Evolutionary conservation across 2,113 vertebrate genomes (phyloP), one percentile per base, ranked within the genome.

Genomic region (Cinclus mexicanus): DNA sequence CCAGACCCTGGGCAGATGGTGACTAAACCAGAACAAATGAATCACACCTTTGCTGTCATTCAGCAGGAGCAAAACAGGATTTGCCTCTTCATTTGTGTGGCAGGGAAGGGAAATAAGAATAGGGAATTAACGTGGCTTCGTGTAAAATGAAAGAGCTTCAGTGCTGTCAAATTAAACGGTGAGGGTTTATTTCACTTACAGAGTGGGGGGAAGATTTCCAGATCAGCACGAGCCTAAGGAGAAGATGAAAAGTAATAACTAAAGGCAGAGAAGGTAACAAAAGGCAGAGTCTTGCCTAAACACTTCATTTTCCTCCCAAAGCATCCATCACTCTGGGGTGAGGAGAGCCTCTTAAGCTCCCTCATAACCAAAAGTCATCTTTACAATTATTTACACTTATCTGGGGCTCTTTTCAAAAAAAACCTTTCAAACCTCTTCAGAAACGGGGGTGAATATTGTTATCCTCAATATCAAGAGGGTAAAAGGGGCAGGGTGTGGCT

Each of bases 1-100:
- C 88, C 79, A 90, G 71, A 93, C 63, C 75, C 81, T 88, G 83
- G 85, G 75, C 95, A 96, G 92, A 90, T 94, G 95, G 88, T 86
- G 79, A 82, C 75, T 92, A 76, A 92, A 96, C 95, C 83, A 92
- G 37, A 95, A 88, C 50, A 86, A 87, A 93, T 95, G 92, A 93
- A 95, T 92, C 90, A 83, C 75, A 83, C 70, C 67, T 95, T 93
- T 80, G 59, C 75, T 74, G 14, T 77, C 79, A 77, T 35, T 77
- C 88, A 88, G 41, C 44, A 53, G 0, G 42, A 72, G 75, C 55
- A 65, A 92, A 96, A 63, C 71, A 83, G 71, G 59, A 92, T 94
- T 67, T 70, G 52, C 33, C 59, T 90, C 68, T 70, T 80, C 67
- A 49, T 80, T 91, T 74, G 71, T 29, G 68, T 63, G 59, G 35